Conservation (phyloP, 53 echinoderm and acorn worm species). For the Hippasteria phrygiana region DNA sequence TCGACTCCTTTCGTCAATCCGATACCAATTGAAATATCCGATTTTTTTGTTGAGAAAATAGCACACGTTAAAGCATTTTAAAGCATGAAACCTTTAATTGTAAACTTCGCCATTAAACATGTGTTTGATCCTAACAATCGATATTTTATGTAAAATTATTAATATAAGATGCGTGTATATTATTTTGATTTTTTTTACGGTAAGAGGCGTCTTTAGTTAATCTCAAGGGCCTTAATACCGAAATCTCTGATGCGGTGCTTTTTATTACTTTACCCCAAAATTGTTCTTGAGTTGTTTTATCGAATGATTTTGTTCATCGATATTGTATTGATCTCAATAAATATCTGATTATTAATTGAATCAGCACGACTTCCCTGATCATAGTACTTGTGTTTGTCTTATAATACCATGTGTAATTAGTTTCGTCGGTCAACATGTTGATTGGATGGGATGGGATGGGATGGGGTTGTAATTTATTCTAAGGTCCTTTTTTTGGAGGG, state of each 20-base stretch:
- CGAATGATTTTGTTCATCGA: background rate
- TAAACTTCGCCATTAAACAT: too few species aligned
- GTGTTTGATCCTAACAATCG: background rate
- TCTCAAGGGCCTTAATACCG: background rate
- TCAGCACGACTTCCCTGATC: too few species aligned
- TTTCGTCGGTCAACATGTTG: too few species aligned
- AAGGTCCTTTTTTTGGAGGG: too few species aligned
- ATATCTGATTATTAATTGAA: background rate
- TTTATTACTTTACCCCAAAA: background rate
- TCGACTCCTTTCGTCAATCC: background rate
- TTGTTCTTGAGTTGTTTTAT: background rate
- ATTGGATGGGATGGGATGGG: too few species aligned
- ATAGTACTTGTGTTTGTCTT: too few species aligned
- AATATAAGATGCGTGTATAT: background rate
- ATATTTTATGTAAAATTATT: background rate
- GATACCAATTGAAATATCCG: background rate
- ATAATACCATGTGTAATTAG: too few species aligned
- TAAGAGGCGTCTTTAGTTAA: background rate
- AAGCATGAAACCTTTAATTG: too few species aligned
- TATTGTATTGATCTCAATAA: background rate
- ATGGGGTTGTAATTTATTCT: too few species aligned
- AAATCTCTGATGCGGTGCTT: conserved; percentile 50
- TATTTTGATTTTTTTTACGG: background rate
- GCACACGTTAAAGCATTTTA: too few species aligned
- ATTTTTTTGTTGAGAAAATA: too few species aligned